These are phyloP conservation scores for Aethina tumida DNA, from an alignment of 1,140 invertebrate genomes.

Conservation along the genomic window DNA sequence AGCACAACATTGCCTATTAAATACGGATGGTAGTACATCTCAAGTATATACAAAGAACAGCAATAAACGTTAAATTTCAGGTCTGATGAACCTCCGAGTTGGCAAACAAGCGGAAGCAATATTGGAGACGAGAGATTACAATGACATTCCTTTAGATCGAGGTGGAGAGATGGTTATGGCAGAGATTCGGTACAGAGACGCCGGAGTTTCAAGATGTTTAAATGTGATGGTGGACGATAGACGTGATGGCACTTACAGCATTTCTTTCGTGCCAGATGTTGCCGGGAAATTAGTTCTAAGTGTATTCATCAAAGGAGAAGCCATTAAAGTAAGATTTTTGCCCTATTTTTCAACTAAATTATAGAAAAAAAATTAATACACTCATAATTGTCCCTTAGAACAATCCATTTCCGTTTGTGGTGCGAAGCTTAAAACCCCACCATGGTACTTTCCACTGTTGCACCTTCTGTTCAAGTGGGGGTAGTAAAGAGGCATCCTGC, in stretches of 20 bases:
- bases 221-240: slow-evolving; percentile 45
- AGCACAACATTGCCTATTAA: slow-evolving; percentile 42
- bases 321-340: slow-evolving; percentile 42
- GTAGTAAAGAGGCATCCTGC: slow-evolving; percentile 54
- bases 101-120: slow-evolving; percentile 39
- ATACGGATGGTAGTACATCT: slow-evolving; percentile 39
- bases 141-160: slow-evolving; percentile 40
- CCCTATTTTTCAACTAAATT: neutral
- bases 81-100: slow-evolving; percentile 35
- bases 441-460: slow-evolving; percentile 67
- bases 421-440: slow-evolving; percentile 46
- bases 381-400: slow-evolving; percentile 34
- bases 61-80: slow-evolving; percentile 17
- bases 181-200: slow-evolving; percentile 37
- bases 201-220: slow-evolving; percentile 40
- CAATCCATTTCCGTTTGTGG: slow-evolving; percentile 48
- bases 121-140: slow-evolving; percentile 43
- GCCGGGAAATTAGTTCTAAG: slow-evolving; percentile 48
- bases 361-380: neutral
- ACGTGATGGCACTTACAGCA: slow-evolving; percentile 48
- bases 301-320: slow-evolving; percentile 49
- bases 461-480: slow-evolving; percentile 69
- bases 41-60: neutral
- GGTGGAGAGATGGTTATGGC: slow-evolving; percentile 41
- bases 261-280: slow-evolving; percentile 46